Evolutionary conservation across 2,113 vertebrate genomes (phyloP).

Genomic region (Brienomyrus longianalis): DNA sequence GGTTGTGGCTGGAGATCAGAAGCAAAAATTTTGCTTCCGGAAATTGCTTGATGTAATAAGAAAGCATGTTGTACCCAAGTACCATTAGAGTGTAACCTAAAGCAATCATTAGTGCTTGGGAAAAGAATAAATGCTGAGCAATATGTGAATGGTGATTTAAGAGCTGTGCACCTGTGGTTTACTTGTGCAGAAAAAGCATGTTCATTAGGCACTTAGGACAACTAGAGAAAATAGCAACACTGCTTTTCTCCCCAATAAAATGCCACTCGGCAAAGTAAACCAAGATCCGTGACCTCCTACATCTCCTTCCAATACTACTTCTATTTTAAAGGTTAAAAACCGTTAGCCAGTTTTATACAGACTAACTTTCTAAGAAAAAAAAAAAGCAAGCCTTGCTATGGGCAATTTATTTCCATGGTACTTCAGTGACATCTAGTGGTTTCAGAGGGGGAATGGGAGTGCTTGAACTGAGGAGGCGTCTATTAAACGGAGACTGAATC

Average conservation of each 20-base stretch:
- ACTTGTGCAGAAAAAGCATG: not conserved
- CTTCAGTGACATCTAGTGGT: constrained; percentile 57
- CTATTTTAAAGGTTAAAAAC: not conserved
- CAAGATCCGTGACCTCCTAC: not conserved
- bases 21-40: not conserved
- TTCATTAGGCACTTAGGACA: not conserved
- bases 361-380: not conserved
- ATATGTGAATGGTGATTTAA: not conserved
- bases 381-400: not conserved
- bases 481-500: not conserved
- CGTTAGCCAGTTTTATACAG: not conserved
- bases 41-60: not conserved
- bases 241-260: not conserved
- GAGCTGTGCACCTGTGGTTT: not conserved
- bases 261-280: not conserved
- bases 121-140: not conserved
- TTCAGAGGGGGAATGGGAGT: not conserved
- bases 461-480: not conserved
- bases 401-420: constrained; percentile 34
- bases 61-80: not conserved
- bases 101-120: not conserved
- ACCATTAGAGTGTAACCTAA: not conserved
- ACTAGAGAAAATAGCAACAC: not conserved
- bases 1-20: not conserved
- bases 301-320: not conserved